Evolutionary conservation across 2,113 vertebrate genomes (phyloP).

Genomic region (Mormyrus iriodes): DNA sequence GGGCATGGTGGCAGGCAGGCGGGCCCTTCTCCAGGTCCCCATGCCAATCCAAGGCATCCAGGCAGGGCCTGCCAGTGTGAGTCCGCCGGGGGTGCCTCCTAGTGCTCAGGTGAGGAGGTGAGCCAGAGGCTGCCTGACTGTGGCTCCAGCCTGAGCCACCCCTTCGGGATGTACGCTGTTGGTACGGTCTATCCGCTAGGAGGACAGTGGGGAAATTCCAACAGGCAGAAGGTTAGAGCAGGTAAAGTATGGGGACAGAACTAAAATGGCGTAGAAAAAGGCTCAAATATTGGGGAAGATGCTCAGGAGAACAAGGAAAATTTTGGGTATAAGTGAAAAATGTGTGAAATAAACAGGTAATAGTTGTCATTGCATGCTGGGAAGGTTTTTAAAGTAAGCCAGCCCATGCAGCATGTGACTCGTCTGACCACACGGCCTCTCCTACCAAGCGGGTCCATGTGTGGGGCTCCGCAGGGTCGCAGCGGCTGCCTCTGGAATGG

Average conservation of each 20-base stretch:
- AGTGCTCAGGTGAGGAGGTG: slow-evolving; percentile 36
- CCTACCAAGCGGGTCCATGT: slow-evolving; percentile 61
- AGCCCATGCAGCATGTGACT: not conserved
- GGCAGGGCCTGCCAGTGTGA: slow-evolving; percentile 47
- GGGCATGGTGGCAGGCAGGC: not conserved
- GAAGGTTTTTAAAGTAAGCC: not conserved
- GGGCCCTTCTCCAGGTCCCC: slow-evolving; percentile 11
- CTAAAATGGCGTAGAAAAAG: not conserved
- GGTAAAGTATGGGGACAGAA: not conserved
- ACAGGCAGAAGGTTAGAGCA: not conserved
- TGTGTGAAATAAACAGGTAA: not conserved
- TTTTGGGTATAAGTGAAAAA: not conserved
- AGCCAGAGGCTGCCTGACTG: slow-evolving; percentile 40
- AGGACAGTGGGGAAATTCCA: not conserved
- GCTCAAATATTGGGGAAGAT: not conserved
- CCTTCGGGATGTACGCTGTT: slow-evolving; percentile 49
- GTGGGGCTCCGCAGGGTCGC: slow-evolving; percentile 44
- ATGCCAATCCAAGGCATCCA: slow-evolving; percentile 52
- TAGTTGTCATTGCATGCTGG: not conserved
- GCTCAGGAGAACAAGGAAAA: not conserved
- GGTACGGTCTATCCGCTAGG: slow-evolving; percentile 54
- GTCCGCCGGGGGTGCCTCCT: slow-evolving; percentile 39
- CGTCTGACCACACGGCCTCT: not conserved
- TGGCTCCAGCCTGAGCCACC: slow-evolving; percentile 34
- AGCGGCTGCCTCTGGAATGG: slow-evolving; percentile 36